Base-by-base conservation (phyloP, 2,888 invertebrate genomes). In the Acronicta aceris region DNA sequence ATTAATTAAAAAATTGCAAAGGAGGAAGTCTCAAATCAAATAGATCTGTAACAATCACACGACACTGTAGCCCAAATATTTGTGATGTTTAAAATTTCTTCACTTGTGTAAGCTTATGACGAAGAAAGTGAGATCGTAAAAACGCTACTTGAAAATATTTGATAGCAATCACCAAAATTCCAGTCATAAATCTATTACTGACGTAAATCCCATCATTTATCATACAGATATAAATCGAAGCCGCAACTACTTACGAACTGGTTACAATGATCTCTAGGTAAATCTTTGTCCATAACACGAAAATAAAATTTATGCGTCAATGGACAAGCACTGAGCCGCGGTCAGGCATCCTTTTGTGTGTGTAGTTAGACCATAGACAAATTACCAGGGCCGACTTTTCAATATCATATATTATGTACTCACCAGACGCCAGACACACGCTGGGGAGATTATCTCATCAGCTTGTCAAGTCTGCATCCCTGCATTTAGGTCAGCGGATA, bases 101-200 rank as follows among this genome's bases (percentile, higher is more conserved):
- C 8, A 1, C 12, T 1, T 7, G 12, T 33, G 3, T 33, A 33
- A 33, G 38, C n/a, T 38, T n/a, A 38, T 38, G 38, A 33, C 38
- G n/a, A 50, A 33, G 9, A 36, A 36, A 15, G n/a, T 51, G 42
- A 2, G 16, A 17, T 54, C 46, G 42, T 51, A 48, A 66, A 66
- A 55, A 51, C 38, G n/a, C 43, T 33, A 55, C 15, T 50, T 33
- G 38, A 53, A 59, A 27, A 51, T 53, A 40, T 54, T 54, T 16
- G 51, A 59, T 71, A 50, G 43, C 30, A 13, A 55, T 42, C 46
- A 51, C 62, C 25, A 40, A 71, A 36, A 16, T 48, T 51, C 38
- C 38, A 50, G 40, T 51, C 48, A 61, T 59, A 64, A 72, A 71
- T 64, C 40, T 41, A 41, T 59, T 16, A 42, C 8, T 48, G 54